phyloP scores from a whole-genome alignment of 2,797 vertebrate genomes.

The Acrossocheilus fasciatus region DNA sequence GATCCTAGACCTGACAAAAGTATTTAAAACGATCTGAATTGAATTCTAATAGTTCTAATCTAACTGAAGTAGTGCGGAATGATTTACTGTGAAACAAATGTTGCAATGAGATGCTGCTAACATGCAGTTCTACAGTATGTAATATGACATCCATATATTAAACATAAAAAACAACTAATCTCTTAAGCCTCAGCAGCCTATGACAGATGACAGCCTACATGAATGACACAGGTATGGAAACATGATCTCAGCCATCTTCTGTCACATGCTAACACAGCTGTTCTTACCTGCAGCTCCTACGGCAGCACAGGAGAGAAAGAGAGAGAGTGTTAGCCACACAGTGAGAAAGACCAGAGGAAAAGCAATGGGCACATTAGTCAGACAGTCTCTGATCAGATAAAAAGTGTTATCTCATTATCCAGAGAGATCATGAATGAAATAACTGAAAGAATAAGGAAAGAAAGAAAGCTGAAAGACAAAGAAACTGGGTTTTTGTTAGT shows the following conservation, averaged over 20 bases:
- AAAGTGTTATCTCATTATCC: conserved; percentile 20
- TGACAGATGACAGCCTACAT: conserved; percentile 57
- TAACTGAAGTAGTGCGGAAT: not conserved
- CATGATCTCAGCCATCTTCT: conserved; percentile 67
- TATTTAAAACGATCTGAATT: not conserved
- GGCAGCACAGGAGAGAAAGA: conserved; percentile 79
- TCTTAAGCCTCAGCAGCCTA: conserved; percentile 16
- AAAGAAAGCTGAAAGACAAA: not conserved
- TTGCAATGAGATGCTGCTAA: conserved; percentile 29
- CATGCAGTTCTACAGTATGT: conserved; percentile 46
- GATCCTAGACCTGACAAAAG: not conserved
- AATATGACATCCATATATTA: not conserved
- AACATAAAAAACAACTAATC: not conserved
- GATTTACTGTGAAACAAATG: conserved; percentile 11
- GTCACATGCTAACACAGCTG: conserved; percentile 41
- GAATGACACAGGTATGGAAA: conserved; percentile 57
- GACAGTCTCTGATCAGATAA: conserved; percentile 20
- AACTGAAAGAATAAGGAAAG: not conserved
- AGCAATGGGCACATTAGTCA: conserved; percentile 43
- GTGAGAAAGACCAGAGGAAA: conserved; percentile 53
- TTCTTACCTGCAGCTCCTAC: conserved; percentile 99
- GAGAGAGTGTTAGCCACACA: conserved; percentile 62
- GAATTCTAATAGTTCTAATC: conserved; percentile 6
- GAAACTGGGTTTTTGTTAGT: not conserved
- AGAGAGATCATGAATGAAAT: conserved; percentile 1